These are phyloP conservation scores for Zaprionus africanus DNA, from an alignment of 1,140 invertebrate species.

Conservation along the genomic window DNA sequence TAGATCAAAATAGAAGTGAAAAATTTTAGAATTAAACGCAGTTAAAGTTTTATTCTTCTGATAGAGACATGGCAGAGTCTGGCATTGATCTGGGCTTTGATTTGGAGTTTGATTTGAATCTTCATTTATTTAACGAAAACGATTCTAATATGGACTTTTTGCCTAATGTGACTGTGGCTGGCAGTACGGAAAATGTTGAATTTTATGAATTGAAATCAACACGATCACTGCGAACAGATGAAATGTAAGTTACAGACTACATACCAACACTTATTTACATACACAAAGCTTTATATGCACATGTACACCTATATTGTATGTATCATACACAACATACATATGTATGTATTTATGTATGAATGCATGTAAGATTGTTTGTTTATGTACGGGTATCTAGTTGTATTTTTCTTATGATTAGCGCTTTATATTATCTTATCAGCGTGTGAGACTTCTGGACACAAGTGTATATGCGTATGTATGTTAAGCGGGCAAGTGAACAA, in stretches of 20 bases:
- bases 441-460: slow-evolving; percentile 6
- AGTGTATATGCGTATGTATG: not conserved
- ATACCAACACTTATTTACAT: not conserved
- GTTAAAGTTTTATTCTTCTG: not conserved
- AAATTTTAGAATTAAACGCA: not conserved
- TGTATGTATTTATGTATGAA: slow-evolving; percentile 8
- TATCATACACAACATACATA: slow-evolving; percentile 11
- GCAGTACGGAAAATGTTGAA: slow-evolving; percentile 83
- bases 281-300: not conserved
- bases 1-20: not conserved
- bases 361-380: not conserved
- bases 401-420: slow-evolving; percentile 43
- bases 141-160: slow-evolving; percentile 87
- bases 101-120: slow-evolving; percentile 85
- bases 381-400: slow-evolving; percentile 15
- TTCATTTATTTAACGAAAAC: slow-evolving; percentile 85
- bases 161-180: slow-evolving; percentile 77
- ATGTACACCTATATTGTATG: not conserved
- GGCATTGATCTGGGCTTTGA: slow-evolving; percentile 90
- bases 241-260: slow-evolving; percentile 55
- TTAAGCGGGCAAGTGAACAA: too few species aligned
- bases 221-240: slow-evolving; percentile 45
- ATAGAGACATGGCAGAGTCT: slow-evolving; percentile 85
- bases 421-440: slow-evolving; percentile 50
- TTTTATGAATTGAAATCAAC: slow-evolving; percentile 68